A percentile compares a stretch with the other conserved stretches of the same genome.
phyloP scores from a whole-genome alignment of 2,113 vertebrate genomes.

The Otocyon megalotis region DNA sequence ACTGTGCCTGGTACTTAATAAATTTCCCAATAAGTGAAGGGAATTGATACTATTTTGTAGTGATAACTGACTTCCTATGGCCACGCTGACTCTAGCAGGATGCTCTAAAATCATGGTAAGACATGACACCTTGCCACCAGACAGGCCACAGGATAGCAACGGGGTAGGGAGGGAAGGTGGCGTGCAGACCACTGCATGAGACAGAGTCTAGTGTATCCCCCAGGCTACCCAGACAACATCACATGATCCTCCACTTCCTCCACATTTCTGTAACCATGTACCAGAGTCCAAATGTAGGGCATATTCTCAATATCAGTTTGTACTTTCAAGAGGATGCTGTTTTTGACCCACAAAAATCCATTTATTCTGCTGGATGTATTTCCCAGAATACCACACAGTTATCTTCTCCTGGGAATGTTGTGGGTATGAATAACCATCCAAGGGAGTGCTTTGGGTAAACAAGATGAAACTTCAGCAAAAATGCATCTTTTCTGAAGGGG shows the following conservation, averaged over 20 bases:
- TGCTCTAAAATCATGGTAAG: neutral
- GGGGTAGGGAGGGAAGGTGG: neutral
- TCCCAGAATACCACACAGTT: neutral
- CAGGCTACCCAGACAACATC: neutral
- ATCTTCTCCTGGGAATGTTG: neutral
- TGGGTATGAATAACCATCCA: neutral
- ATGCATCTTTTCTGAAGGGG: neutral
- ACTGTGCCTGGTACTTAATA: neutral
- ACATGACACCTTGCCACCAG: neutral
- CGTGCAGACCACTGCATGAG: neutral
- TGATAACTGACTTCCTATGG: neutral
- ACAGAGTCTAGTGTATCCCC: neutral
- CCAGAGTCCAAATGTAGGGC: neutral
- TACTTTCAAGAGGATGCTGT: neutral
- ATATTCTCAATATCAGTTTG: neutral
- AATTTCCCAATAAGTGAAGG: neutral
- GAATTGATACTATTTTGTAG: neutral
- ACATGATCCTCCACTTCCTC: neutral
- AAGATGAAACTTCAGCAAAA: neutral
- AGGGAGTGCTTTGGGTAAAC: neutral
- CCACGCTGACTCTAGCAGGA: neutral
- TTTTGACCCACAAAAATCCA: neutral
- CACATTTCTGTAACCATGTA: neutral
- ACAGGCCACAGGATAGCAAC: neutral
- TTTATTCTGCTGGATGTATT: neutral